Evolutionary conservation across 2,113 vertebrate genomes (phyloP).

Genomic region (Ammodramus savannarum): DNA sequence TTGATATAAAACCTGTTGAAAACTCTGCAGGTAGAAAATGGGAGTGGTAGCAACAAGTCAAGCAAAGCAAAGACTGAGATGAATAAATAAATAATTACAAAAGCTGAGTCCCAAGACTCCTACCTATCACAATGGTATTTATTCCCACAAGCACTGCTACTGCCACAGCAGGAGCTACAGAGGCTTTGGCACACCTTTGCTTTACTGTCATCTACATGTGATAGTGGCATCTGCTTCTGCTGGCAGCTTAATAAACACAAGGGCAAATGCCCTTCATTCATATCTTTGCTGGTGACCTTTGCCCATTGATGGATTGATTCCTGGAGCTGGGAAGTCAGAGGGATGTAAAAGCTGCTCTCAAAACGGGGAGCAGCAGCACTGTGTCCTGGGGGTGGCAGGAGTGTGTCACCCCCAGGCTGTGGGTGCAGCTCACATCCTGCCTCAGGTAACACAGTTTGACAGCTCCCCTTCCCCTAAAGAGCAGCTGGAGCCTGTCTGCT

Average conservation of each 20-base stretch:
- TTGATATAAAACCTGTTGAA: neutral
- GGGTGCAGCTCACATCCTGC: neutral
- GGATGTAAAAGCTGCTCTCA: neutral
- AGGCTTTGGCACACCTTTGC: accelerated
- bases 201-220: neutral
- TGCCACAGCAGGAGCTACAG: neutral
- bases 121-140: neutral
- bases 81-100: neutral
- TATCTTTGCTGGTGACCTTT: neutral
- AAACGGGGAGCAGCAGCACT: neutral
- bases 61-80: neutral
- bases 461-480: neutral
- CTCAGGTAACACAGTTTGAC: neutral
- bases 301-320: neutral
- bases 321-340: neutral
- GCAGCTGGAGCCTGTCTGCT: neutral
- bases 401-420: neutral
- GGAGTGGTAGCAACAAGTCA: neutral
- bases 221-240: neutral
- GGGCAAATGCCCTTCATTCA: neutral
- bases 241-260: neutral
- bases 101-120: neutral
- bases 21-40: neutral
- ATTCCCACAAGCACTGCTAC: neutral
- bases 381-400: neutral